These are phyloP conservation scores for Dione vanillae DNA, from an alignment of 2,888 invertebrate genomes.

Conservation along the genomic window DNA sequence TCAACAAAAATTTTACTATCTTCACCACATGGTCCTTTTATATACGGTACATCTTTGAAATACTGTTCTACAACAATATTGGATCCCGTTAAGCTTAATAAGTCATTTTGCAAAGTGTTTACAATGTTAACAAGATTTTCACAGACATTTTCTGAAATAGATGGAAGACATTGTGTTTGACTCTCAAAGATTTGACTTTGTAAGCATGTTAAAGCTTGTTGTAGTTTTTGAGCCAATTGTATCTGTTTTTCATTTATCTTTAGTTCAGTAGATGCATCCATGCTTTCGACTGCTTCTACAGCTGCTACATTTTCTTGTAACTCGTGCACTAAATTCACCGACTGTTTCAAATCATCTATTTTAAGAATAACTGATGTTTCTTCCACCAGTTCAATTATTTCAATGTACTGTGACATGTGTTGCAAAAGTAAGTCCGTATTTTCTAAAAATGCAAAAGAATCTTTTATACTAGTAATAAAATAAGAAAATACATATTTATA, in stretches of 20 bases:
- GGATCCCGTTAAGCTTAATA: slow-evolving; percentile 56
- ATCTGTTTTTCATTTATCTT: slow-evolving; percentile 50
- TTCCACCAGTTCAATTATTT: slow-evolving; percentile 68
- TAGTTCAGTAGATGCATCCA: slow-evolving; percentile 31
- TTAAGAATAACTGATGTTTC: slow-evolving; percentile 64
- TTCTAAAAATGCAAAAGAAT: slow-evolving; percentile 52
- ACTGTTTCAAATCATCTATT: slow-evolving; percentile 61
- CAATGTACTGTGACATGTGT: slow-evolving; percentile 69
- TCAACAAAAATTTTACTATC: background rate
- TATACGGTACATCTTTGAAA: slow-evolving; percentile 36
- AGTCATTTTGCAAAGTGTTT: slow-evolving; percentile 62
- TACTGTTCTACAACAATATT: slow-evolving; percentile 8
- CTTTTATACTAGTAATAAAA: background rate
- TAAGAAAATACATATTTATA: background rate
- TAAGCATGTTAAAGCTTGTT: slow-evolving; percentile 58
- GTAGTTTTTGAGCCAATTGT: slow-evolving; percentile 59
- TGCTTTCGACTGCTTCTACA: slow-evolving; percentile 39
- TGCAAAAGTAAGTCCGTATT: slow-evolving; percentile 56
- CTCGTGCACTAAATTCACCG: slow-evolving; percentile 62
- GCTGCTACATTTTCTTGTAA: slow-evolving; percentile 57
- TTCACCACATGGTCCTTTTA: background rate
- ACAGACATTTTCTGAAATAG: slow-evolving; percentile 53
- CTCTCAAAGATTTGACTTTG: slow-evolving; percentile 61
- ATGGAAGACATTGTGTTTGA: slow-evolving; percentile 56
- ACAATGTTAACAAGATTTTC: slow-evolving; percentile 60